Percentiles rank a stretch among this genome's conserved stretches.
Evolutionary conservation across 2,113 vertebrate genomes (phyloP).

Genomic region (Toxotes jaculatrix): DNA sequence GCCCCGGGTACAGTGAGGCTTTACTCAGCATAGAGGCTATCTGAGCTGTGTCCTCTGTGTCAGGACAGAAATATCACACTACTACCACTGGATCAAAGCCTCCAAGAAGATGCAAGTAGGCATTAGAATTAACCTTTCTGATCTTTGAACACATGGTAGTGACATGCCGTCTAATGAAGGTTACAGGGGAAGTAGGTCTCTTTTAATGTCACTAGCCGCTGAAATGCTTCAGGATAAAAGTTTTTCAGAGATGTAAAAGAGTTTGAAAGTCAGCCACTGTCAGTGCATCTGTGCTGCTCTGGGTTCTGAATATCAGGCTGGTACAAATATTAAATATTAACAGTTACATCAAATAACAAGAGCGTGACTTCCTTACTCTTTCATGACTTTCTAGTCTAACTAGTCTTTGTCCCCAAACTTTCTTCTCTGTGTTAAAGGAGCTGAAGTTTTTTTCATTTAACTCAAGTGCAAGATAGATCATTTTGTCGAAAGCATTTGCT

Average conservation of each 20-base stretch:
- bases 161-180: neutral
- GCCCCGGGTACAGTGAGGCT: neutral
- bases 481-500: neutral
- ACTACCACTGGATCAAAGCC: neutral
- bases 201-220: neutral
- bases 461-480: neutral
- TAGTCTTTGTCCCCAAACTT: neutral
- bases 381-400: neutral
- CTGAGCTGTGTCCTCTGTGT: neutral
- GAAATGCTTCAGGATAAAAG: conserved; percentile 1
- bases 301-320: neutral
- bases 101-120: neutral
- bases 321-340: conserved; percentile 24
- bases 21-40: neutral
- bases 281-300: neutral
- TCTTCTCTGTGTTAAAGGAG: neutral
- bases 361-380: neutral
- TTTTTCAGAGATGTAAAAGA: conserved; percentile 19
- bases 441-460: neutral
- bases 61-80: neutral
- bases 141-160: neutral
- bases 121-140: neutral
- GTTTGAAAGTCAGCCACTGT: neutral
- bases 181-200: neutral
- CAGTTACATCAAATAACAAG: conserved; percentile 23